These are phyloP conservation scores for Cisticola juncidis DNA, from an alignment of 2,113 vertebrate species.

Conservation along the genomic window DNA sequence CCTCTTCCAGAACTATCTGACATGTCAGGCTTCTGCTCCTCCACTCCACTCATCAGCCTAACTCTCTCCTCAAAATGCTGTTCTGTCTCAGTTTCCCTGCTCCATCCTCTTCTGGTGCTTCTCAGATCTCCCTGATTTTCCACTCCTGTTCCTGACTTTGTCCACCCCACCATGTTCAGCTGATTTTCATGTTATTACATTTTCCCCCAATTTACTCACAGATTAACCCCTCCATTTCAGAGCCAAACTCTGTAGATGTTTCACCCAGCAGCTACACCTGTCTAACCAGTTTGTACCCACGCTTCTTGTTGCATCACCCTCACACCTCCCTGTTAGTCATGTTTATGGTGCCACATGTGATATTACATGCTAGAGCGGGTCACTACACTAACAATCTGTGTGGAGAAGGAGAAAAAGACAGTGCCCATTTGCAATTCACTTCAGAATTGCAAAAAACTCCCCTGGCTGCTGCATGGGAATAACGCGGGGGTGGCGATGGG, in stretches of 20 bases:
- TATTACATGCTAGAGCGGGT: background rate
- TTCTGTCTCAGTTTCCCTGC: background rate
- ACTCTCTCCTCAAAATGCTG: background rate
- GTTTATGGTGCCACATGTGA: background rate
- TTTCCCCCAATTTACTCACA: background rate
- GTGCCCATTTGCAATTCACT: background rate
- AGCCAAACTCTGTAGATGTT: background rate
- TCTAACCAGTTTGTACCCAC: conserved; percentile 29
- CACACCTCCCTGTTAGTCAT: background rate
- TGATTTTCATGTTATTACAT: background rate
- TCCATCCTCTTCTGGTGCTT: background rate
- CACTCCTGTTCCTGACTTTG: background rate
- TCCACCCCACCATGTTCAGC: background rate
- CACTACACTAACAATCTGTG: background rate
- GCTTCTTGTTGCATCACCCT: background rate
- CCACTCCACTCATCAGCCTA: background rate
- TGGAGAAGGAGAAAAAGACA: background rate
- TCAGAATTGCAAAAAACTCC: background rate
- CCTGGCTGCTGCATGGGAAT: background rate
- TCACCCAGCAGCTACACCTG: background rate
- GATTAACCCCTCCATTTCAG: background rate
- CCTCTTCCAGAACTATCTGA: background rate
- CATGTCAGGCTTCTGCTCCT: background rate
- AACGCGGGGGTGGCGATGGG: rapidly evolving
- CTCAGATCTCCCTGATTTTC: background rate